Evolutionary conservation across 53 echinoderm and acorn worm genomes (phyloP), one percentile per base, ranked within the genome.

Genomic region (Pentamera pediparva): DNA sequence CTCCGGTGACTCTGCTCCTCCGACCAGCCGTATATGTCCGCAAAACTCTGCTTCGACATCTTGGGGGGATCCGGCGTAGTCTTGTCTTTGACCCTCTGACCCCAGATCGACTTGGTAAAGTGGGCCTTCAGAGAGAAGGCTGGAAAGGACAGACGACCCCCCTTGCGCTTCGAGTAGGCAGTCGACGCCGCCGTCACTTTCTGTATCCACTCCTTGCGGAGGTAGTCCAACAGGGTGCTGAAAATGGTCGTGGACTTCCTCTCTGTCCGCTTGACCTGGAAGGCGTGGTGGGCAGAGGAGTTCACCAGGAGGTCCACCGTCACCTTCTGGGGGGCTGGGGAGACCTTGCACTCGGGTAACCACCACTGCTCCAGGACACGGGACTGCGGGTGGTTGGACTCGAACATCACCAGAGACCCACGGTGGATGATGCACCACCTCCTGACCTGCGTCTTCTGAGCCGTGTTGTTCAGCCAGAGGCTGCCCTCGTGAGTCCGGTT

Each of bases 11-110:
- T 67, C 30, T 67, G 67, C 10, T 67, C 41, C 21, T 67, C 67
- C 4, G 67, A 20, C 67, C 67, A 67, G 2, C 67, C 67, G 17
- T 67, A 67, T 17, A 39, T 40, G 28, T 67, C 67, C 18, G 67
- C 31, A 47, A 67, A 67, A 67, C 45, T 41, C 11, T 41, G 41
- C 18, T 43, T 37, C 1, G 67, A 67, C 43, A 67, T 67, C 18
- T 67, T 25, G 22, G 39, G 67, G 10, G 10, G 37, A 5, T 17
- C 8, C 5, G n/a, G 5, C 24, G 30, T 3, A 12, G 39, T 4
- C 41, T 67, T 67, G 35, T 35, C 26, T 67, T 25, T 67, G 7
- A 43, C 30, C 19, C 27, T 37, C 13, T 5, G 31, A 41, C 67
- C 27, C 13, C 45, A 43, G 21, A 29, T 30, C 9, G 67, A 67